A percentile compares a stretch with the other conserved stretches of the same genome.
These are phyloP conservation scores for Drosophila ficusphila DNA, from an alignment of 1,140 invertebrate species.

Conservation along the genomic window DNA sequence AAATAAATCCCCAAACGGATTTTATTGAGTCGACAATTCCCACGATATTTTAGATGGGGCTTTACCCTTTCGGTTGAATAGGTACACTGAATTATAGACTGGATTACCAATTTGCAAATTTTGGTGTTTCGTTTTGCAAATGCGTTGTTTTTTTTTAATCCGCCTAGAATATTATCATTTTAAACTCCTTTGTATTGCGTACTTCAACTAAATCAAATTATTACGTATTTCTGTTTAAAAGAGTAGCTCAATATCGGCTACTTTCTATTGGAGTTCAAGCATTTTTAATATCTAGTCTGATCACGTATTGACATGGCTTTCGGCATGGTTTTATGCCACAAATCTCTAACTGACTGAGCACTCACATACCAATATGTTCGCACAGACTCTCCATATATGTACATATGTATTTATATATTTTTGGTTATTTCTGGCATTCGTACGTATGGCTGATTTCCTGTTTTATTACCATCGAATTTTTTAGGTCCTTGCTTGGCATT, in stretches of 20 bases:
- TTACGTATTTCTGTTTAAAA: background rate
- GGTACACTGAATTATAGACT: background rate
- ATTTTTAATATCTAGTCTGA: constrained; percentile 45
- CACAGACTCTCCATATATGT: constrained; percentile 11
- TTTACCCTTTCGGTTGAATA: constrained; percentile 2
- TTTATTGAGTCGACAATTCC: constrained; percentile 67
- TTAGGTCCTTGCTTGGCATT: constrained; percentile 40
- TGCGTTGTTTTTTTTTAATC: too few species aligned
- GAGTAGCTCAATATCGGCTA: constrained; percentile 2
- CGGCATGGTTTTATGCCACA: constrained; percentile 43
- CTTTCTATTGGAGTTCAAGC: background rate
- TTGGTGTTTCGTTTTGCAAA: too few species aligned
- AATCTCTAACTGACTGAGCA: constrained; percentile 47
- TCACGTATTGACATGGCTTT: constrained; percentile 62
- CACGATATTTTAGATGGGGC: constrained; percentile 16
- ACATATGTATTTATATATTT: constrained; percentile 4
- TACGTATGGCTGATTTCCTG: constrained; percentile 42
- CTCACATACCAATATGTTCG: background rate
- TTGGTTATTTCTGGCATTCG: constrained; percentile 44
- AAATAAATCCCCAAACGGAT: constrained; percentile 66
- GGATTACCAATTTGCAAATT: background rate
- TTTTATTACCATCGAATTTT: constrained; percentile 53
- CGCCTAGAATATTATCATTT: too few species aligned
- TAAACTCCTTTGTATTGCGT: too few species aligned
- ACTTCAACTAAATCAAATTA: too few species aligned